These are phyloP conservation scores for Romanogobio albipinnatus DNA, from an alignment of 2,113 vertebrate genomes.

Conservation along the genomic window DNA sequence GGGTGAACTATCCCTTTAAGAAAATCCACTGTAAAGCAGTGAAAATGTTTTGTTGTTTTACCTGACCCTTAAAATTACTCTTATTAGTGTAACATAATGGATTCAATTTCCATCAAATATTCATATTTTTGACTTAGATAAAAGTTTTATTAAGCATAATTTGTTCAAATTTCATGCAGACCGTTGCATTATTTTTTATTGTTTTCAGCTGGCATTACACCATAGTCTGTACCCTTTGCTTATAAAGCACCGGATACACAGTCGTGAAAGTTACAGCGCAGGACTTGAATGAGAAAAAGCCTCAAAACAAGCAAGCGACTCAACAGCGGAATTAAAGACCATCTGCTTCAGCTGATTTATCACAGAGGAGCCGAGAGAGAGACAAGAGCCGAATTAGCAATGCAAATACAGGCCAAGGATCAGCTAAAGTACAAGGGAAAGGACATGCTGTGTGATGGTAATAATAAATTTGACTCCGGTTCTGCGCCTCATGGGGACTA, in stretches of 20 bases:
- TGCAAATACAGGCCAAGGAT: conserved; percentile 58
- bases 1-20: background rate
- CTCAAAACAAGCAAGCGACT: conserved; percentile 31
- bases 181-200: background rate
- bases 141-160: too few relatives aligned
- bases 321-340: conserved; percentile 53
- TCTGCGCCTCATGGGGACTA: conserved; percentile 36
- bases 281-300: conserved; percentile 40
- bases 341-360: conserved; percentile 57
- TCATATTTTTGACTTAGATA: background rate
- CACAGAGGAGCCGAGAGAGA: conserved; percentile 39
- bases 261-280: conserved; percentile 39
- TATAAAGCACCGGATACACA: background rate
- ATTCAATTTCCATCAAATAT: background rate
- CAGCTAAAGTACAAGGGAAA: conserved; percentile 55
- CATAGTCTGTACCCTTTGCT: conserved; percentile 21
- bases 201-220: background rate
- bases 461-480: conserved; percentile 60
- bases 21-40: background rate
- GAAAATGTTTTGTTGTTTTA: background rate
- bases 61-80: background rate
- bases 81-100: background rate
- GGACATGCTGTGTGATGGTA: conserved; percentile 46
- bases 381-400: conserved; percentile 51
- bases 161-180: background rate